Evolutionary conservation across 92 coral and sea anemone species (phyloP).

Genomic region (Epizoanthus fatuus): DNA sequence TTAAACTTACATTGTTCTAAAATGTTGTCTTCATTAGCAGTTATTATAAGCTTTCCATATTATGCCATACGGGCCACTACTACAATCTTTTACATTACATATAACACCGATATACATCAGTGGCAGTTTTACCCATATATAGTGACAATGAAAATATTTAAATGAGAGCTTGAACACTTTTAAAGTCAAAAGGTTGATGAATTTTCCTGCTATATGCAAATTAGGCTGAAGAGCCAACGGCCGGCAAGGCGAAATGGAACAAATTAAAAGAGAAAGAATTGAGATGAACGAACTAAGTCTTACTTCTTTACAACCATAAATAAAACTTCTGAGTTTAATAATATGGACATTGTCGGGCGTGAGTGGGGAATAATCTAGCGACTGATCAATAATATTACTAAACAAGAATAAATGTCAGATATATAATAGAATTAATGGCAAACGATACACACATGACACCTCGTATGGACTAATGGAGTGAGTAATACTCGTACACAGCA

Average conservation of each 20-base stretch:
- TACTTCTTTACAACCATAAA: background rate
- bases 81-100: background rate
- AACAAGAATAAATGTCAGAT: too few relatives aligned
- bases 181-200: background rate
- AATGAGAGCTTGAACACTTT: background rate
- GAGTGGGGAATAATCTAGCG: too few relatives aligned
- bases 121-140: background rate
- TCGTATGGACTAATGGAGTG: too few relatives aligned
- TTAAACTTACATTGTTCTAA: background rate
- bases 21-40: background rate
- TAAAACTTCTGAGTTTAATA: too few relatives aligned
- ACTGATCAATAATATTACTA: too few relatives aligned
- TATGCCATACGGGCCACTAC: background rate
- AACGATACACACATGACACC: too few relatives aligned
- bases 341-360: too few relatives aligned
- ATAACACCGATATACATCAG: too few relatives aligned
- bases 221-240: background rate
- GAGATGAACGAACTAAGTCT: background rate
- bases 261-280: slow-evolving; percentile 6
- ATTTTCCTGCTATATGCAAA: slow-evolving; percentile 18
- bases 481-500: too few relatives aligned
- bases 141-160: background rate
- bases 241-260: background rate
- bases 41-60: background rate
- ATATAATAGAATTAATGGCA: too few relatives aligned